Evolutionary conservation across 2,797 vertebrate genomes (phyloP), one percentile per base, ranked within the genome.

Genomic region (Sebastes iracundus): DNA sequence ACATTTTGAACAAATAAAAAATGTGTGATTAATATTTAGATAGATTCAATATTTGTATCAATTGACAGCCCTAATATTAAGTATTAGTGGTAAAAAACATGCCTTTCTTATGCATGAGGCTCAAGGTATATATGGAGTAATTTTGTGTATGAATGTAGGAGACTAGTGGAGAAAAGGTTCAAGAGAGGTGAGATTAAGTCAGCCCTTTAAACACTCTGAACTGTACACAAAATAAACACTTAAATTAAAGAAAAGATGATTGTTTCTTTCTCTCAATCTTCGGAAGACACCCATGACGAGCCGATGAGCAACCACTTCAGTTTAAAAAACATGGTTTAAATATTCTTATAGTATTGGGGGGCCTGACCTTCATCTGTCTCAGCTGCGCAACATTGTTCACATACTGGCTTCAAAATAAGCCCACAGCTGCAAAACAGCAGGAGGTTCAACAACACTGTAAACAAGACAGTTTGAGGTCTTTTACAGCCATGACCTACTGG

Each of bases 311-410:
- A 11, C 33, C 32, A 2, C 22, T 35, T 83, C 23, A 70, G 33
- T 49, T 60, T n/a, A 75, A 82, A 76, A 82, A 70, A 46, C 6
- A 6, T 23, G 9, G 58, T 58, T 75, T 42, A 46, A 80, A 77
- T 84, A 66, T 80, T 82, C 13, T 74, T 67, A 30, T 49, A 49
- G 52, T 60, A 61, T 49, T 79, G 10, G 33, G 12, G 12, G 27
- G 11, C 13, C 30, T 33, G 75, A 89, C 84, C 88, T 93, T 93
- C 72, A 66, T 81, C 77, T 11, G 65, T 77, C 59, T 87, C 68
- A 70, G 53, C 60, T 79, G 59, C 1, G 32, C 42, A 70, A 38
- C 14, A 61, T 32, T 38, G 35, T 77, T 79, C 77, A 81, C 75
- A 81, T 55, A 71, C 59, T 72, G 59, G 62, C 64, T 70, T 64